Base-by-base conservation (phyloP, 1,140 invertebrate species). In the Sesamia nonagrioides region DNA sequence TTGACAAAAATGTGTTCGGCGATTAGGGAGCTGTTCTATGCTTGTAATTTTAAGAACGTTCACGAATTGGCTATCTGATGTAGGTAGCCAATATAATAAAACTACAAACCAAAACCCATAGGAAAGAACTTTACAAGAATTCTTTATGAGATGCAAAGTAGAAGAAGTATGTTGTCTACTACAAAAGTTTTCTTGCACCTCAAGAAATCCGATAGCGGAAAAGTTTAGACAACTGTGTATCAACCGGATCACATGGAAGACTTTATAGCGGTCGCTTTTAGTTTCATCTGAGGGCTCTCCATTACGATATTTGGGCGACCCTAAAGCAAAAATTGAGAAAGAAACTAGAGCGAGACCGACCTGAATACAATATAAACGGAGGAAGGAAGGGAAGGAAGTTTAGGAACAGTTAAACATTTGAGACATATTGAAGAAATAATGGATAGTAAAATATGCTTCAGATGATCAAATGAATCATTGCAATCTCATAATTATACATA, bases 231-330 rank as follows among this genome's bases (percentile, higher is more conserved):
- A 74, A 48, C 50, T 74, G 61, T 74, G 61, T 74, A 60, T 48
- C 72, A 60, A 74, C 72, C 72, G 72, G 72, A 60, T 74, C 40
- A 42, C 56, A 48, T 48, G 54, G 48, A 61, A 74, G 37, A 48
- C 54, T 54, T 74, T 45, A 74, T 56, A 15, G 56, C 72, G 72
- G 72, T 74, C 56, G 54, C 72, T 48, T 74, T 74, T 74, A 61
- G 37, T 27, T 74, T 40, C 21, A 74, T 48, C 54, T 27, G 40
- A 37, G 33, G 27, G 13, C 35, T 35, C 21, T 58, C 50, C 52
- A 74, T 60, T 74, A 60, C 54, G 37, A 58, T 45, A 74, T 74
- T 60, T 56, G 56, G 72, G 72, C 9, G 45, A 74, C 45, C 37
- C 21, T 48, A 48, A 68, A 68, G 21, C 13, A 68, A 42, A 58